These are phyloP conservation scores for Maconellicoccus hirsutus DNA, from an alignment of 1,140 invertebrate species.

Conservation along the genomic window DNA sequence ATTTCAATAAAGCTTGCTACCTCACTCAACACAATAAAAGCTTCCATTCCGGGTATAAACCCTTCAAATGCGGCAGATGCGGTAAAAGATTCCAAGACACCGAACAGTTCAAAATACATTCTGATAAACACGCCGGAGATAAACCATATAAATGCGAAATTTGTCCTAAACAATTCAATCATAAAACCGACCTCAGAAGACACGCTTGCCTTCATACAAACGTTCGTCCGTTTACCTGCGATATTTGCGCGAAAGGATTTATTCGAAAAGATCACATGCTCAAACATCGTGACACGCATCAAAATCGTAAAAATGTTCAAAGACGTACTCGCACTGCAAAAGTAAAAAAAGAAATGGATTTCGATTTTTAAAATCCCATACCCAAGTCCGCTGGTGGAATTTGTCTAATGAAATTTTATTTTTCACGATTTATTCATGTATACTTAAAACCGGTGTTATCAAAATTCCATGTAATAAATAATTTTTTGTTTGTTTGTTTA, in stretches of 20 bases:
- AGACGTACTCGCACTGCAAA: neutral
- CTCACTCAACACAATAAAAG: slow-evolving; percentile 81
- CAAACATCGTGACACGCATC: slow-evolving; percentile 80
- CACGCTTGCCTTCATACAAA: slow-evolving; percentile 65
- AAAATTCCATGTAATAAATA: neutral
- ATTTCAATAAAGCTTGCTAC: slow-evolving; percentile 76
- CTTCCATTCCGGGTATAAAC: slow-evolving; percentile 73
- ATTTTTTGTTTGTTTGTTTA: neutral
- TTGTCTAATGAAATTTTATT: no score
- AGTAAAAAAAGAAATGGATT: neutral
- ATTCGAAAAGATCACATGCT: slow-evolving; percentile 87
- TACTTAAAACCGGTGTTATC: neutral
- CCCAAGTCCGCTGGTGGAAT: no score
- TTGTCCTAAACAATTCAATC: slow-evolving; percentile 79
- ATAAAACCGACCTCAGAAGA: slow-evolving; percentile 80
- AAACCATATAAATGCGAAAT: slow-evolving; percentile 79
- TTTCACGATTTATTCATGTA: no score
- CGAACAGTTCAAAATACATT: slow-evolving; percentile 52
- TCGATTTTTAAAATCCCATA: neutral
- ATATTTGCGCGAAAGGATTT: slow-evolving; percentile 74
- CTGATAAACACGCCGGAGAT: slow-evolving; percentile 62
- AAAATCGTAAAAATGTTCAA: slow-evolving; percentile 5
- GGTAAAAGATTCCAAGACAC: slow-evolving; percentile 67
- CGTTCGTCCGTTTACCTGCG: slow-evolving; percentile 64
- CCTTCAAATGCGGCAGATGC: slow-evolving; percentile 69